Evolutionary conservation across 1,140 invertebrate genomes (phyloP).

Genomic region (Drosophila seguyi): DNA sequence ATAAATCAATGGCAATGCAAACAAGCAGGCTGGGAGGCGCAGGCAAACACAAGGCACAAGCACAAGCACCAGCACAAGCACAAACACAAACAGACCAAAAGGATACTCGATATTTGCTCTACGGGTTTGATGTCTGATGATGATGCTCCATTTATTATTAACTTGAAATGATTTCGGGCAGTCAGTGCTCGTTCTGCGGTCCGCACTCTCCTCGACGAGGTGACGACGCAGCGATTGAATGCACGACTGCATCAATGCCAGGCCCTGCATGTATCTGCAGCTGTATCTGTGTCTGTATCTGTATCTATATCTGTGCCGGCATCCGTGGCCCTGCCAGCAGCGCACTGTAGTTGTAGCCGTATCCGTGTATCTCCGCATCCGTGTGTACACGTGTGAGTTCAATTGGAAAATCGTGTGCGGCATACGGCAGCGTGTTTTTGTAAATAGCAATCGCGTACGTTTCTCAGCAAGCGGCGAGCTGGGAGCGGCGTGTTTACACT

Average conservation of each 20-base stretch:
- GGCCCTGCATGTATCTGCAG: constrained; percentile 28
- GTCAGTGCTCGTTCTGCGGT: constrained; percentile 37
- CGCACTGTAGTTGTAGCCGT: constrained; percentile 9
- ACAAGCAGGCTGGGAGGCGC: constrained; percentile 53
- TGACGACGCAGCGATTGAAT: constrained; percentile 85
- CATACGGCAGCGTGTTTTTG: constrained; percentile 76
- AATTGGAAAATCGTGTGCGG: constrained; percentile 85
- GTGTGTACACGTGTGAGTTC: constrained; percentile 80
- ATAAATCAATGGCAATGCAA: constrained; percentile 78
- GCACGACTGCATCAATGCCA: constrained; percentile 83
- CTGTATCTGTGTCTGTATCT: constrained; percentile 25
- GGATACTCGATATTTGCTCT: constrained; percentile 72
- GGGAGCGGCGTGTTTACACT: constrained; percentile 24
- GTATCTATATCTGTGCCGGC: constrained; percentile 10
- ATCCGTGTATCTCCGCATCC: constrained; percentile 35
- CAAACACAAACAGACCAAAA: constrained; percentile 52
- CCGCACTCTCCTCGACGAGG: constrained; percentile 46
- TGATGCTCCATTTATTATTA: constrained; percentile 85
- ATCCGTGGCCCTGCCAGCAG: constrained; percentile 6
- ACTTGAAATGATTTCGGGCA: constrained; percentile 85
- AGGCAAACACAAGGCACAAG: constrained; percentile 33
- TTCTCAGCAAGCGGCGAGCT: constrained; percentile 48
- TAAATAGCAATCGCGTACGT: constrained; percentile 53
- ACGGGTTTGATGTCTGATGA: constrained; percentile 81
- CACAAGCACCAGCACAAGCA: background rate